Base-by-base conservation (phyloP, 2,888 invertebrate genomes). In the Lepidochrysops patricia region DNA sequence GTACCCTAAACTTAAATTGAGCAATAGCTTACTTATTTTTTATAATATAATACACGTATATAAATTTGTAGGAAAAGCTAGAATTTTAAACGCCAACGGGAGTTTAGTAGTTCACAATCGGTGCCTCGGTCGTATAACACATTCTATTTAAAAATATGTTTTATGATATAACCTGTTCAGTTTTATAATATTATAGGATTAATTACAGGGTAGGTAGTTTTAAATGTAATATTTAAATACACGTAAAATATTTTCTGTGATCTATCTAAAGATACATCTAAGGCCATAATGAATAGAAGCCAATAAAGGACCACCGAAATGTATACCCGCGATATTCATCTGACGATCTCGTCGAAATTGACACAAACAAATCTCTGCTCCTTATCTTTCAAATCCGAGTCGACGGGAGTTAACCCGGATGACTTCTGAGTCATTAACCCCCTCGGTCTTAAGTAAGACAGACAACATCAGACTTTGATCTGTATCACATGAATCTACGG, bases 341-440 rank as follows among this genome's bases (percentile, higher is more conserved):
- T 65, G 63, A 66, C 65, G 67, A 68, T 66, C 66, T 63, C 62
- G 32, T 63, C 64, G 60, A 65, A 66, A 67, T 67, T 69, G 81
- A 80, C 80, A 81, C 81, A 77, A 82, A 87, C 86, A 84, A 87
- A 88, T 87, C 86, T 83, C 79, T 80, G 77, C 77, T 75, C 80
- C 81, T 86, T 86, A 88, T 88, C 88, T 85, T 80, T 74, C 83
- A 54, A 82, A 87, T 88, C 85, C 84, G 76, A 75, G 78, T 77
- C 78, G 78, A 73, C 74, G 74, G 80, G 75, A 82, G 83, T 80
- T 82, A 84, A 84, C 83, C 87, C 87, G 78, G 87, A 87, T 88
- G 83, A 88, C 86, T 88, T 88, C 87, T 88, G 78, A 84, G 82
- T 84, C 88, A 89, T 88, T 88, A 87, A 88, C 82, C 79, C 75